These are phyloP conservation scores for Charadrius vociferus DNA, from an alignment of 2,113 vertebrate genomes.

Conservation along the genomic window DNA sequence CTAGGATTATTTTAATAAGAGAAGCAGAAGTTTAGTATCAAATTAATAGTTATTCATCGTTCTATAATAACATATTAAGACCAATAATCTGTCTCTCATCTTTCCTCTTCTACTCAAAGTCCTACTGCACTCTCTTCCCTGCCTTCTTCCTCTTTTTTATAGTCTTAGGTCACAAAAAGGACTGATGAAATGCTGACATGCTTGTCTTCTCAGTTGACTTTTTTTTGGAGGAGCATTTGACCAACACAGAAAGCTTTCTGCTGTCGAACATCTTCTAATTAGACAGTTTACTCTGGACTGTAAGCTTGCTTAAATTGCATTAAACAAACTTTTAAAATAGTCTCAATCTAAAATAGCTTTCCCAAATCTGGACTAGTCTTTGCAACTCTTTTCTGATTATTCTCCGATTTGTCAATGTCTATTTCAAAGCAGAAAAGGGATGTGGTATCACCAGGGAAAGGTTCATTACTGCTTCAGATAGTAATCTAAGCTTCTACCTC, in stretches of 20 bases:
- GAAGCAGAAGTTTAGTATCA: background rate
- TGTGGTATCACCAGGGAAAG: background rate
- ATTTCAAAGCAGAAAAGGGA: background rate
- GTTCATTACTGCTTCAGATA: background rate
- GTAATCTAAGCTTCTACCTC: background rate
- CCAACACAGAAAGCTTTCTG: background rate
- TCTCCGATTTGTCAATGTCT: background rate
- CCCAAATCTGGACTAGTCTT: background rate
- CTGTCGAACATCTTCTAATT: background rate
- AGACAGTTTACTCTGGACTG: background rate
- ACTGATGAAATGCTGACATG: background rate
- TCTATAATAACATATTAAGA: background rate
- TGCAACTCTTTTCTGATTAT: background rate
- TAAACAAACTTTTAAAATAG: background rate
- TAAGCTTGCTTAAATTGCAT: background rate
- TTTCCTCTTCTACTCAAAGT: background rate
- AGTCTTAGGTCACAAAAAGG: background rate
- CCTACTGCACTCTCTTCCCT: background rate
- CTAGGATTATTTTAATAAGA: background rate
- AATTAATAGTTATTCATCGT: background rate
- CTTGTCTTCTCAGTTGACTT: background rate
- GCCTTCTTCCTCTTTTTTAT: background rate
- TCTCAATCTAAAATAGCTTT: background rate
- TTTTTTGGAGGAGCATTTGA: accelerated
- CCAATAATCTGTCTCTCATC: background rate